Conservation (phyloP, 2,797 vertebrate genomes). For the Antrozous pallidus region DNA sequence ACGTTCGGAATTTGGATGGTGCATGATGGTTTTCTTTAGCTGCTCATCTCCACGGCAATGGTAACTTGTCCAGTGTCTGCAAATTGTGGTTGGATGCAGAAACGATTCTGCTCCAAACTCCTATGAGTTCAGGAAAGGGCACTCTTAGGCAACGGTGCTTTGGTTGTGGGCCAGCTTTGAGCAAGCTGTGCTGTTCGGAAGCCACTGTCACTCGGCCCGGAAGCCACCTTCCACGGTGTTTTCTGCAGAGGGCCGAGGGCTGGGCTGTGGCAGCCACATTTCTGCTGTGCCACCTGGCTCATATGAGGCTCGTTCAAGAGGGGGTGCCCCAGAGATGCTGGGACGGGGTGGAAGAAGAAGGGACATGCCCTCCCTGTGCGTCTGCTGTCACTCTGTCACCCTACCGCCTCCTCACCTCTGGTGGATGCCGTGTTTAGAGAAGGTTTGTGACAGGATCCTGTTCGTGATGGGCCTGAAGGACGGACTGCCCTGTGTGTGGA, state of each 20-base stretch:
- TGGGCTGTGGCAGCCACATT: neutral
- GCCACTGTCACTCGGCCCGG: neutral
- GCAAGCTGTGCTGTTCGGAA: neutral
- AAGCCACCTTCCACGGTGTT: too few species aligned
- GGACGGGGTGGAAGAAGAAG: neutral
- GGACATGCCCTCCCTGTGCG: accelerated
- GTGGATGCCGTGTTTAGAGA: neutral
- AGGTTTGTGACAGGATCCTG: neutral
- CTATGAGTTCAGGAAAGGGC: neutral
- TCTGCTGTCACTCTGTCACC: neutral
- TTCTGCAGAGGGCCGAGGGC: accelerated
- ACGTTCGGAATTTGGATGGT: neutral
- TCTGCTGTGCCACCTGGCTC: neutral
- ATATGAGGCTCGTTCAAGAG: neutral
- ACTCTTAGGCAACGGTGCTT: neutral
- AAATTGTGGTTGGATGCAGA: neutral
- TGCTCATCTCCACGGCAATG: conserved; percentile 31
- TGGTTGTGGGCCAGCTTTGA: neutral
- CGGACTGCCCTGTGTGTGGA: accelerated
- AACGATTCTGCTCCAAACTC: conserved; percentile 36
- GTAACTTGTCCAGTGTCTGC: conserved; percentile 48
- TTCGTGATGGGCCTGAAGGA: neutral
- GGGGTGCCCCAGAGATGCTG: neutral
- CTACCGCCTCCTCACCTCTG: accelerated
- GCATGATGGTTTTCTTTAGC: conserved; percentile 1